Conservation (phyloP, 1,140 invertebrate species). For the Dreissena rostriformis region DNA sequence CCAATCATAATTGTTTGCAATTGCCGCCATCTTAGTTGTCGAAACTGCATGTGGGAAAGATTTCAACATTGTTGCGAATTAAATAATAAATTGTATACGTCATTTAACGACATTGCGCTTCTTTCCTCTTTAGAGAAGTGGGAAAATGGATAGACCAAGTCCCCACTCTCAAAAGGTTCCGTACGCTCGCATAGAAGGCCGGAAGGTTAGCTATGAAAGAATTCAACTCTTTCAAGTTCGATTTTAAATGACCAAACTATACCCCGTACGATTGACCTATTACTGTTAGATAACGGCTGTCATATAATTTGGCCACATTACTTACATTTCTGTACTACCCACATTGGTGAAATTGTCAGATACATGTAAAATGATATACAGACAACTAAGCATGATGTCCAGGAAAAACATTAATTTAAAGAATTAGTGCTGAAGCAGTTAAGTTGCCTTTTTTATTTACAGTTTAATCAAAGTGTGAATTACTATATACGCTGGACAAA, state of each 20-base stretch:
- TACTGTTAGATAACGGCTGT: background rate
- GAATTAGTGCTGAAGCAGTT: no score
- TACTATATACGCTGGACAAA: no score
- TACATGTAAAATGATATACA: no score
- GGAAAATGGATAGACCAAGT: slow-evolving; percentile 52
- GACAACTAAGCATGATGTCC: no score
- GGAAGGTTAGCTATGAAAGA: slow-evolving; percentile 20
- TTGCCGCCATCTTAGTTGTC: slow-evolving; percentile 57
- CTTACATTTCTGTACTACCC: no score
- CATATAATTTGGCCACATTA: no score
- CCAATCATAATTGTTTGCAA: slow-evolving; percentile 21
- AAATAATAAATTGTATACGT: background rate
- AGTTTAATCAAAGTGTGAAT: no score
- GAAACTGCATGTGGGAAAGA: slow-evolving; percentile 46
- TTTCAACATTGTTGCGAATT: slow-evolving; percentile 2
- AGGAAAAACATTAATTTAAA: no score
- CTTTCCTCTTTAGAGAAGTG: slow-evolving; percentile 22
- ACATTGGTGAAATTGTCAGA: no score
- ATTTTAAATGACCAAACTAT: background rate
- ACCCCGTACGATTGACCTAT: background rate
- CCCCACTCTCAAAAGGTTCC: slow-evolving; percentile 55
- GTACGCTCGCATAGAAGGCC: slow-evolving; percentile 44
- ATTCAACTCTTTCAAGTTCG: background rate
- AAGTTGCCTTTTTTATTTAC: no score
- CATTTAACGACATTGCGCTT: slow-evolving; percentile 4